Evolutionary conservation across 2,113 vertebrate genomes (phyloP), one percentile per base, ranked within the genome.

Genomic region (Sylvietta virens): DNA sequence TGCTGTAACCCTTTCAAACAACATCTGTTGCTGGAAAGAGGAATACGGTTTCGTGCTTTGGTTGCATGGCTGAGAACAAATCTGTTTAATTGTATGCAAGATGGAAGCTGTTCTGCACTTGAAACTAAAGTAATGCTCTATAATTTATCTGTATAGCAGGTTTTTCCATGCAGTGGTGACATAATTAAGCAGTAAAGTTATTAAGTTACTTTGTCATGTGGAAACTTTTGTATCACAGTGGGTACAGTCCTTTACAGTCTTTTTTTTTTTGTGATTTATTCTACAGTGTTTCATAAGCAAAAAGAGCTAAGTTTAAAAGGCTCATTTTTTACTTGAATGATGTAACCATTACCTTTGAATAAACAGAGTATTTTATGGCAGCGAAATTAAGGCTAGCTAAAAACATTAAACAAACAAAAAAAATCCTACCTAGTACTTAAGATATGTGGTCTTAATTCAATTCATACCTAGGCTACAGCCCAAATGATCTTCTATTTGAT

Each of bases 1-100:
- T 88, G 45, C 33, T 61, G 30, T 42, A 80, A 42, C 31, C 81
- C 60, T 81, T 95, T 94, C 65, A 91, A 92, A 92, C 15, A 92
- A 71, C 84, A 90, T 70, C 95, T 95, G 74, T 72, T 91, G 48
- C 57, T 95, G 47, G 72, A 80, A 92, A 31, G 30, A 78, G 57
- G 72, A 94, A 73, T 86, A 51, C 51, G 66, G 50, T 47, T 91
- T 87, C 53, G 35, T 85, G 87, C 66, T 95, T 95, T 93, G 79
- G 71, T 93, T 97, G 62, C 50, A 58, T 74, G 81, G 56, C 47
- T 94, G 58, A 92, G 85, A 96, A 94, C 58, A 95, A 95, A 90
- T 86, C 74, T 85, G 35, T 65, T 72, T 90, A 91, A 90, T 80
- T 88, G 54, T 33, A 66, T 58, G 33, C 70, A 88, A 86, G 57